A percentile compares a stretch with the other conserved stretches of the same genome.
Conservation (phyloP, 2,113 vertebrate species). For the Origma solitaria region DNA sequence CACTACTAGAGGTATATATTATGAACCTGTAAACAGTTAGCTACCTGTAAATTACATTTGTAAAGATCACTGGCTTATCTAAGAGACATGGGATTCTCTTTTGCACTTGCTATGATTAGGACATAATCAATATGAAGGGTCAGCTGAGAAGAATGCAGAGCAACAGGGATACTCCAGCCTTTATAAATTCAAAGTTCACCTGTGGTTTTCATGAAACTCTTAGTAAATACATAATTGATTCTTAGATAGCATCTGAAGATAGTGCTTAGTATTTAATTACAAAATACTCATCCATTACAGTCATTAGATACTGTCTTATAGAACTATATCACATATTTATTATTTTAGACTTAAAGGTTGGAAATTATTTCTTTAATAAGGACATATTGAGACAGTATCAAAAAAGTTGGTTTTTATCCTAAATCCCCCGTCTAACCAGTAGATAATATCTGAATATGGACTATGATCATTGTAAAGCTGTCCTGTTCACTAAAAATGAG, state of each 20-base stretch:
- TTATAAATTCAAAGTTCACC: background rate
- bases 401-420: background rate
- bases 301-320: background rate
- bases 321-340: background rate
- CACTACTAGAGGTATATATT: background rate
- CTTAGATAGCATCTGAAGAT: background rate
- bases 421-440: background rate
- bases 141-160: background rate
- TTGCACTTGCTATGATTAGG: background rate
- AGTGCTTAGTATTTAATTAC: background rate
- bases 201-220: background rate
- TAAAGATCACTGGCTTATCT: background rate
- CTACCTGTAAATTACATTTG: background rate
- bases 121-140: background rate
- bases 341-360: background rate
- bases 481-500: background rate
- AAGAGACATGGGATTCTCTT: background rate
- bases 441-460: conserved; percentile 15
- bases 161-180: background rate
- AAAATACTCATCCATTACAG: background rate
- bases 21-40: background rate
- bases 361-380: background rate
- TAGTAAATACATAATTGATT: background rate
- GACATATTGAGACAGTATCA: background rate
- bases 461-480: background rate